phyloP scores from a whole-genome alignment of 2,113 vertebrate genomes.

The Gnathonemus longibarbis region DNA sequence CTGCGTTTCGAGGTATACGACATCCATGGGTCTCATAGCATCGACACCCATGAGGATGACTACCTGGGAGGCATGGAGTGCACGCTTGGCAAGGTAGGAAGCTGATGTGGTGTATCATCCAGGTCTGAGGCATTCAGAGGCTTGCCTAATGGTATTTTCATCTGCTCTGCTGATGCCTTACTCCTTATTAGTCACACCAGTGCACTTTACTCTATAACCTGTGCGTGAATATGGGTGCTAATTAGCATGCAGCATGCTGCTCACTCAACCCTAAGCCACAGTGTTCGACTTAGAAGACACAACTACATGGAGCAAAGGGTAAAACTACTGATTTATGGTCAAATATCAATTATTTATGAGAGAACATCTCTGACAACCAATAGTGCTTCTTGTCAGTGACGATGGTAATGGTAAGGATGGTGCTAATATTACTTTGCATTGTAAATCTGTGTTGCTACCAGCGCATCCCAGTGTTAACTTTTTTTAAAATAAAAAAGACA shows the following conservation, averaged over 20 bases:
- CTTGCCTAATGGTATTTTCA: background rate
- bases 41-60: slow-evolving; percentile 78
- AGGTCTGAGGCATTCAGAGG: too few species aligned
- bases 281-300: background rate
- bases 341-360: background rate
- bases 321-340: background rate
- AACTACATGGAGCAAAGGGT: background rate
- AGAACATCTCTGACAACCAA: background rate
- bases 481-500: background rate
- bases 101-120: fast-evolving
- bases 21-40: slow-evolving; percentile 74
- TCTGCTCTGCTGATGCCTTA: background rate
- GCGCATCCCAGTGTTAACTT: background rate
- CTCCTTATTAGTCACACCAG: background rate
- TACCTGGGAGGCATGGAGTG: slow-evolving; percentile 88
- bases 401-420: background rate
- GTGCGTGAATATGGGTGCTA: background rate
- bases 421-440: background rate
- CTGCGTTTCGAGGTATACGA: slow-evolving; percentile 89
- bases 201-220: background rate
- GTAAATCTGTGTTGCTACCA: background rate
- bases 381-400: background rate
- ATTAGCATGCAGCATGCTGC: background rate
- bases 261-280: background rate
- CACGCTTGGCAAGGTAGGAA: slow-evolving; percentile 82